These are phyloP conservation scores for Acleris cristana DNA, from an alignment of 2,888 invertebrate genomes.

Conservation along the genomic window DNA sequence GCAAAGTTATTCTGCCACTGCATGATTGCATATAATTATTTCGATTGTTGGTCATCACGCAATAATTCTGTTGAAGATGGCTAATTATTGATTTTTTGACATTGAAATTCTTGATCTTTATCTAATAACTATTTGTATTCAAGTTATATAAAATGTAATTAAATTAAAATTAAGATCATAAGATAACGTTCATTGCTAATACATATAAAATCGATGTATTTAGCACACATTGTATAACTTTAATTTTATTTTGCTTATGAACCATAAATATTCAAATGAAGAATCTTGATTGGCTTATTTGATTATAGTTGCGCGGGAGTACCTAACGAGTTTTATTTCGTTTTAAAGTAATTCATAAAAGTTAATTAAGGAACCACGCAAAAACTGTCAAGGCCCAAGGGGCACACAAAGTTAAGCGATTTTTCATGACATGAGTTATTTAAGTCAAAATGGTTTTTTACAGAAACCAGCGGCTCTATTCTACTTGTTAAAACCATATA, in stretches of 20 bases:
- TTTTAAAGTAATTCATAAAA: not conserved
- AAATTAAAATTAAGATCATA: constrained; percentile 4
- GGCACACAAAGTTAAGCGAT: no score
- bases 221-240: not conserved
- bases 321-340: constrained; percentile 9
- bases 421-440: no score
- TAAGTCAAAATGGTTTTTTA: no score
- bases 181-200: not conserved
- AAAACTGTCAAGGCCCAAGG: not conserved
- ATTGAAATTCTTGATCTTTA: constrained; percentile 15
- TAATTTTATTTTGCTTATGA: constrained; percentile 1
- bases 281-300: constrained; percentile 21
- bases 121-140: constrained; percentile 23
- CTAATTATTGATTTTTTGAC: constrained; percentile 18
- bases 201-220: no score
- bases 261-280: constrained; percentile 24
- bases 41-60: constrained; percentile 56
- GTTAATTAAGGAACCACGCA: constrained; percentile 15
- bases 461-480: no score
- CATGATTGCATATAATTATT: constrained; percentile 61
- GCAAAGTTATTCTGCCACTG: constrained; percentile 54
- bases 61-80: constrained; percentile 48
- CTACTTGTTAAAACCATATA: no score
- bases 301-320: constrained; percentile 19
- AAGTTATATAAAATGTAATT: constrained; percentile 1